Conservation (phyloP, 2,113 vertebrate genomes). For the Carollia perspicillata region DNA sequence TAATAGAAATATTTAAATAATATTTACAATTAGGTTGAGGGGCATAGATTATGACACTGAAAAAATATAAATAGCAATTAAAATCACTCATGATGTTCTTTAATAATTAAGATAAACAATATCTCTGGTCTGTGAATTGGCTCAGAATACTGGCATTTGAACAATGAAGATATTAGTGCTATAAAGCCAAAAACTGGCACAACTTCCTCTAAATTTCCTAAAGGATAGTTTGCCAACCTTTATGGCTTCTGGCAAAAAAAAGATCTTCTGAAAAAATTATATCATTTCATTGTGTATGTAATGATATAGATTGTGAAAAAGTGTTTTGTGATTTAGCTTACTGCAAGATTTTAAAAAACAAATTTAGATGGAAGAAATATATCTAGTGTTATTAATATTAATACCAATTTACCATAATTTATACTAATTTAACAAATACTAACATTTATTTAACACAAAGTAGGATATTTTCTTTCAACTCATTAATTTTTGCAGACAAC, state of each 20-base stretch:
- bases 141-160: background rate
- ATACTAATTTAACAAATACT: background rate
- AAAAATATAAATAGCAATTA: constrained; percentile 14
- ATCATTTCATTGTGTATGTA: background rate
- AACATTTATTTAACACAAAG: background rate
- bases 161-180: background rate
- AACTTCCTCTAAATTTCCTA: background rate
- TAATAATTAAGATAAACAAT: background rate
- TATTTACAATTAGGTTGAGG: background rate
- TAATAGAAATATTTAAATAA: background rate
- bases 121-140: background rate
- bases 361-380: background rate
- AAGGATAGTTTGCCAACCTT: background rate
- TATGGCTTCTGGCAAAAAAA: background rate
- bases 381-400: background rate
- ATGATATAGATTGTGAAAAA: background rate
- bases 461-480: background rate
- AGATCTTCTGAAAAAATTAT: background rate
- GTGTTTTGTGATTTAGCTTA: background rate
- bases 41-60: background rate
- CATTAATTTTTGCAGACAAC: background rate
- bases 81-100: background rate
- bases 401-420: background rate
- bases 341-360: background rate
- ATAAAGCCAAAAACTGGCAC: background rate